Evolutionary conservation across 2,797 vertebrate genomes (phyloP), one percentile per base, ranked within the genome.

Genomic region (Alosa sapidissima): DNA sequence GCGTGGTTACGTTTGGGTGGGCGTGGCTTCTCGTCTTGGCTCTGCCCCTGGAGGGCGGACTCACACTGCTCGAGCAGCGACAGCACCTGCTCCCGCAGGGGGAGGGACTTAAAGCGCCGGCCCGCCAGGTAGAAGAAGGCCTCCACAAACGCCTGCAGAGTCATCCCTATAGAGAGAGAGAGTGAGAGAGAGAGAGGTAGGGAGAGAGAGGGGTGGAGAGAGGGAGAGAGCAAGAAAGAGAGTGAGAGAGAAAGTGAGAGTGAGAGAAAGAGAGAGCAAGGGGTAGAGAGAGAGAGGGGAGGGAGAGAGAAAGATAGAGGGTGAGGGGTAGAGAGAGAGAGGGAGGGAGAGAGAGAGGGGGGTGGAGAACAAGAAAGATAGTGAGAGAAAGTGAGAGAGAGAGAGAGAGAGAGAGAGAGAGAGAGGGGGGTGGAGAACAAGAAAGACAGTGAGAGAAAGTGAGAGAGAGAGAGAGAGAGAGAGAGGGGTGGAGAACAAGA

Each of bases 121-220:
- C 94, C 95, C 1, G 97, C 97, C 94, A 99, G 91, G 90, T 94
- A 94, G 88, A 97, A 97, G 90, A 98, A 97, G 60, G 97, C 97
- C 87, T 99, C 97, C 0, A 98, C 92, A 4, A 99, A 99, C 0
- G 98, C 97, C 81, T 98, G 98, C 58, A 99, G 93, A 47, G 96
- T 95, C 98, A 99, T 99, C 58, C 98, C 98, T 99, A 90, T n/a
- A 19, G 48, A 19, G 9, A 16, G 6, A n/a, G 81, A 14, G 13
- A 19, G 0, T 72, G 45, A 13, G 36, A 45, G 33, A 41, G 51
- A 19, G 78, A 62, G 33, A 28, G 81, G 9, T 28, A 55, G 28
- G 33, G 48, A 33, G 24, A 52, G 21, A 9, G 28, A 41, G 1
- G 41, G 41, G 41, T 1, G 41, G 1, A 10, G 81, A 41, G 48